These are phyloP conservation scores for Oreochromis spilurus DNA, from an alignment of 2,113 vertebrate species.

Conservation along the genomic window DNA sequence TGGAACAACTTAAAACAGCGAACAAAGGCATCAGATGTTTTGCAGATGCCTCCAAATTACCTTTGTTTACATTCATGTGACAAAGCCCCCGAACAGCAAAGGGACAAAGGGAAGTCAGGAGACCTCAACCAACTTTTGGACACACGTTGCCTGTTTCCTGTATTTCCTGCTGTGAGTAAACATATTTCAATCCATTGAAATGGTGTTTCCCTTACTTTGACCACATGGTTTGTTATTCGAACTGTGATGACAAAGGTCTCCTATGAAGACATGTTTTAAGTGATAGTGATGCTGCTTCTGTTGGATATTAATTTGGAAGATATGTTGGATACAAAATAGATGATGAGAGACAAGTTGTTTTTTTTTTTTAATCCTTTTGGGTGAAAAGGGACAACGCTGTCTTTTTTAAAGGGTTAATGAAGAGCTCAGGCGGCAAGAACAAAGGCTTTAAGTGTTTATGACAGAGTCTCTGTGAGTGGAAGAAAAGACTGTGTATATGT, in stretches of 20 bases:
- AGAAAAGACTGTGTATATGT: not conserved
- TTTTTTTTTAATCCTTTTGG: not conserved
- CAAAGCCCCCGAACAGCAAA: not conserved
- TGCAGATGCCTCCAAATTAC: not conserved
- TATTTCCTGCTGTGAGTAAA: not conserved
- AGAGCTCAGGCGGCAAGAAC: constrained; percentile 26
- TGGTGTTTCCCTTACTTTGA: not conserved
- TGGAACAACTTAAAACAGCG: not conserved
- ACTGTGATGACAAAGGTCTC: not conserved
- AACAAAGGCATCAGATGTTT: not conserved
- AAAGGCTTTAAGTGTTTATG: constrained; percentile 31
- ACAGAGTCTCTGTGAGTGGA: not conserved
- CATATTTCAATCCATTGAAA: not conserved
- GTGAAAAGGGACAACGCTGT: not conserved
- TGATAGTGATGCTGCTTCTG: not conserved
- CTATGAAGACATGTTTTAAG: not conserved
- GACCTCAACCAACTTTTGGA: not conserved
- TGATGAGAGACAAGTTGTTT: not conserved
- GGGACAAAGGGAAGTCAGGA: not conserved
- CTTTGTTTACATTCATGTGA: not conserved
- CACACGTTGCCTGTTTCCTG: not conserved
- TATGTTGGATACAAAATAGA: not conserved
- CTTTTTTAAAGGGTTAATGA: constrained; percentile 7
- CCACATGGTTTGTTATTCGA: not conserved
- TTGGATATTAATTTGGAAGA: not conserved